Evolutionary conservation across 2,797 vertebrate genomes (phyloP).

Genomic region (Furcifer pardalis): DNA sequence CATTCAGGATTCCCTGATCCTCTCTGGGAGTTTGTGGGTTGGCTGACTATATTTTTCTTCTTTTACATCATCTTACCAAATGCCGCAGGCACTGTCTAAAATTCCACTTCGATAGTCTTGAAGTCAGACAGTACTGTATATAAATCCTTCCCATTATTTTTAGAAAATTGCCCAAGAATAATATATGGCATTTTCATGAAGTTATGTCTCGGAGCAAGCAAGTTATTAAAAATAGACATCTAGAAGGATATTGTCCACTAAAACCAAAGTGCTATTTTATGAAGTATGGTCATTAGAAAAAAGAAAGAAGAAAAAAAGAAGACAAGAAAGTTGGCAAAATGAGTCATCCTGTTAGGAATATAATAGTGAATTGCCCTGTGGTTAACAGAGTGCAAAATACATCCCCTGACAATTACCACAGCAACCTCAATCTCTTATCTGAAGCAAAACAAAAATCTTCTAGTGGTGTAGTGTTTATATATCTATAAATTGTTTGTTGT

Average conservation of each 20-base stretch:
- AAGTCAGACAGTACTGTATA: conserved; percentile 41
- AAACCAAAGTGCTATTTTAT: conserved; percentile 58
- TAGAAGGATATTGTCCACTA: conserved; percentile 56
- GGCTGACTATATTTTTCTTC: conserved; percentile 51
- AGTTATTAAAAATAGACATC: conserved; percentile 57
- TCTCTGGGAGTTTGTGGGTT: conserved; percentile 41
- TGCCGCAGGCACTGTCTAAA: conserved; percentile 27
- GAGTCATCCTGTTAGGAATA: conserved; percentile 48
- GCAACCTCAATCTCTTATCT: conserved; percentile 1
- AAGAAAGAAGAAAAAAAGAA: background rate
- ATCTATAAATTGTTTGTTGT: background rate
- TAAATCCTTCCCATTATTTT: conserved; percentile 52
- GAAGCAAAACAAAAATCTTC: background rate
- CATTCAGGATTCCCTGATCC: conserved; percentile 1
- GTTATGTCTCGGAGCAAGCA: conserved; percentile 38
- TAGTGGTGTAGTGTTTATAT: conserved; percentile 21
- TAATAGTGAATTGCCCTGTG: conserved; percentile 40
- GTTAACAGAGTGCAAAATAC: conserved; percentile 34
- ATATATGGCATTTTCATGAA: conserved; percentile 52
- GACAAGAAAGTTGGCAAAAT: conserved; percentile 48
- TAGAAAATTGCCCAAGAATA: conserved; percentile 53
- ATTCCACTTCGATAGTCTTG: conserved; percentile 39
- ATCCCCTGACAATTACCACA: conserved; percentile 27
- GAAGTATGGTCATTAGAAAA: conserved; percentile 51
- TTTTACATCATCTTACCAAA: conserved; percentile 50